Percentiles rank a stretch among this genome's conserved stretches.
phyloP scores from a whole-genome alignment of 2,888 invertebrate species.

The Eremobia ochroleuca region DNA sequence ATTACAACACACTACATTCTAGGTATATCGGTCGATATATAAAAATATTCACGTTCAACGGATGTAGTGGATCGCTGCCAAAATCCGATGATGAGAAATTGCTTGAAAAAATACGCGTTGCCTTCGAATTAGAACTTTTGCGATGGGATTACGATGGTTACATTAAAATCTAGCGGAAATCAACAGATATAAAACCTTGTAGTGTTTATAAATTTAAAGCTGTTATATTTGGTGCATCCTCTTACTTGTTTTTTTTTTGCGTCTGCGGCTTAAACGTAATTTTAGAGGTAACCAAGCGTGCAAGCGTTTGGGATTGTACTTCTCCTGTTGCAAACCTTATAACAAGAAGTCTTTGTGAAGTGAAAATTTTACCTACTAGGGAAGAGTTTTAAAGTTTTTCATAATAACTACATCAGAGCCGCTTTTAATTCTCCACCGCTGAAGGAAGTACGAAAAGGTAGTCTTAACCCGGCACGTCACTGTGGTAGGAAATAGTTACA shows the following conservation, averaged over 20 bases:
- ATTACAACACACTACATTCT: constrained; percentile 38
- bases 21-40: constrained; percentile 56
- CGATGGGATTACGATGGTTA: constrained; percentile 31
- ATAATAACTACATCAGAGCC: not conserved
- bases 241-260: constrained; percentile 2
- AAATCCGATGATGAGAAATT: constrained; percentile 65
- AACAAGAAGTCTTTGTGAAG: not conserved
- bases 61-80: constrained; percentile 69
- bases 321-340: not conserved
- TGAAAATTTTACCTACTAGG: not conserved
- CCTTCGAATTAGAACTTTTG: constrained; percentile 43
- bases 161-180: constrained; percentile 48
- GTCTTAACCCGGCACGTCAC: too few relatives aligned
- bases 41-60: constrained; percentile 63
- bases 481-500: too few relatives aligned
- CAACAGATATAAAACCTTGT: constrained; percentile 30
- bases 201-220: constrained; percentile 22
- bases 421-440: not conserved
- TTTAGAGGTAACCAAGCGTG: not conserved
- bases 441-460: constrained; percentile 13
- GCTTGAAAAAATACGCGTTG: constrained; percentile 53
- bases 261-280: constrained; percentile 20
- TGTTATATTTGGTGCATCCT: constrained; percentile 28
- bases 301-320: not conserved
- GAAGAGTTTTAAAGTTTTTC: not conserved